Percentiles rank a stretch among this genome's conserved stretches.
These are phyloP conservation scores for Lagria hirta DNA, from an alignment of 2,888 invertebrate genomes.

Conservation along the genomic window DNA sequence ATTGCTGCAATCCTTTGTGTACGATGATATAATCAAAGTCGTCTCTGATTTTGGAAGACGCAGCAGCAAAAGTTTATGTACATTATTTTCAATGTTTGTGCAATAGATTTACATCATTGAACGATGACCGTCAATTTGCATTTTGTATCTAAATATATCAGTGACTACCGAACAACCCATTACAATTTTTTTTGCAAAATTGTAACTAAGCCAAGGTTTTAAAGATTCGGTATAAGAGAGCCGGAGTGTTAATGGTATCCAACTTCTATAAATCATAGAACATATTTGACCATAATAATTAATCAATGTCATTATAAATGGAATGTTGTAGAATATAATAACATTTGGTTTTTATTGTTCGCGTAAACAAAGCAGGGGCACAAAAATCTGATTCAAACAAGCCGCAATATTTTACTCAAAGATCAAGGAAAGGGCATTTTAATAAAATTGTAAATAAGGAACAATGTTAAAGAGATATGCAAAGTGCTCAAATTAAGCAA, in stretches of 20 bases:
- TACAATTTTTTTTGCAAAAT: slow-evolving; percentile 12
- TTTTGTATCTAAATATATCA: slow-evolving; percentile 35
- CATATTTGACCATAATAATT: slow-evolving; percentile 8
- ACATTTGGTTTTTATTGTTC: slow-evolving; percentile 8
- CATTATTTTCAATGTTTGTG: slow-evolving; percentile 28
- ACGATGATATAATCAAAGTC: no score
- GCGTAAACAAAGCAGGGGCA: slow-evolving; percentile 13
- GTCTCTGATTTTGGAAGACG: no score
- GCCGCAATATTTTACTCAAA: slow-evolving; percentile 7
- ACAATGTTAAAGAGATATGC: slow-evolving; percentile 10
- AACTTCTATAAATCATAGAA: slow-evolving; percentile 8
- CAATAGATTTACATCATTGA: slow-evolving; percentile 33
- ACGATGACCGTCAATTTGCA: slow-evolving; percentile 31
- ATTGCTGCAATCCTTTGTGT: no score
- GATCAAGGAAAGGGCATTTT: slow-evolving; percentile 24
- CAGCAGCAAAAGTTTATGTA: no score
- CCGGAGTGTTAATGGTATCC: no score
- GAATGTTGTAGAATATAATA: no score
- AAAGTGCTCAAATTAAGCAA: slow-evolving; percentile 14
- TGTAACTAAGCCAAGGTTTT: slow-evolving; percentile 19
- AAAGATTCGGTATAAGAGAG: not conserved
- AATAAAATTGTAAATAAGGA: slow-evolving; percentile 14
- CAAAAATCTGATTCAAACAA: slow-evolving; percentile 16
- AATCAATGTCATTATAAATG: slow-evolving; percentile 10
- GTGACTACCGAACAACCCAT: slow-evolving; percentile 24